Evolutionary conservation across 2,113 vertebrate species (phyloP), one percentile per base, ranked within the genome.

Genomic region (Etia nguti): DNA sequence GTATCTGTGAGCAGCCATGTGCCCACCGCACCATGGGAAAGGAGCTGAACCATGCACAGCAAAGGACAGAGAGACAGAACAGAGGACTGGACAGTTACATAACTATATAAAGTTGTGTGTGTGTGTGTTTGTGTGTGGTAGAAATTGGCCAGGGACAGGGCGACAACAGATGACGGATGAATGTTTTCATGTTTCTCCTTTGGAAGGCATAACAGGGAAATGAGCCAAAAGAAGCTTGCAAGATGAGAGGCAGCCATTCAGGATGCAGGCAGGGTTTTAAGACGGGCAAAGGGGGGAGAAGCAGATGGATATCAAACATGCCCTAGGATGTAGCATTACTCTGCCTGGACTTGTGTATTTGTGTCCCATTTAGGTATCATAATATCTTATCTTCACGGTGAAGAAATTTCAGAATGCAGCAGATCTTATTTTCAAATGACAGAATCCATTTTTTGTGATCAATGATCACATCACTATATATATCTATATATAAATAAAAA

Each of bases 11-110:
- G 82, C 87, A 90, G 91, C 92, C 80, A 87, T 88, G 86, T 87
- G 82, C 80, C 85, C 13, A 54, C 26, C 84, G 84, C 88, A 91
- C 68, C 88, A 89, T 90, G 87, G 88, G 86, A 84, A 91, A 90
- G 62, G 29, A 82, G 82, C 90, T 80, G 83, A 89, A 86, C 84
- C 93, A 94, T 92, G 93, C 93, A 89, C 81, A 89, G 86, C 88
- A 89, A 81, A 90, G 83, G 85, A 88, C 75, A 84, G 86, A 86
- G 22, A 80, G 83, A 85, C 41, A 90, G 70, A 89, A 82, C 52
- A 89, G 59, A 92, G 80, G 48, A 59, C 34, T 6, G 13, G 80
- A 57, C 50, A 54, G 48, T 86, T 86, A 54, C 48, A 79, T 86
- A 90, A 89, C 80, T 48, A 31, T 24, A 70, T 9, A 60, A 34